Conservation (phyloP, 2,797 vertebrate genomes). For the Remorina albescens region DNA sequence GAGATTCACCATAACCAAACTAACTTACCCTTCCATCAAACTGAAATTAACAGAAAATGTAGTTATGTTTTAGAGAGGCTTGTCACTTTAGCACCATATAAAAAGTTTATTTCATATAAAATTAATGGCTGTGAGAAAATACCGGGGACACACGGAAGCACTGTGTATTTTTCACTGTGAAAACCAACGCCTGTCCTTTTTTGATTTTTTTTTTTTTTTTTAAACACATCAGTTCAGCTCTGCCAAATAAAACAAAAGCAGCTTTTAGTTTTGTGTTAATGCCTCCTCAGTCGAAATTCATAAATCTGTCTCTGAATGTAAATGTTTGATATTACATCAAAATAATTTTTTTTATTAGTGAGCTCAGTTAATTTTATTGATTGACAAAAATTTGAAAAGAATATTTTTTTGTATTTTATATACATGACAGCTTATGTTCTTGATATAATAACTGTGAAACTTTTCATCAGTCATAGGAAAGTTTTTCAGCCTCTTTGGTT, state of each 20-base stretch:
- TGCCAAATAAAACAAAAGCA: slow-evolving; percentile 13
- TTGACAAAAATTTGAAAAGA: neutral
- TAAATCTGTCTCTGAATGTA: too few species aligned
- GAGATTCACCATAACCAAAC: neutral
- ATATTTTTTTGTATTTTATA: neutral
- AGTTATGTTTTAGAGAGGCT: neutral
- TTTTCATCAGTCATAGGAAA: neutral
- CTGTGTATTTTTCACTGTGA: slow-evolving; percentile 16
- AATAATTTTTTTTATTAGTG: neutral
- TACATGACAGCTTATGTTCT: neutral
- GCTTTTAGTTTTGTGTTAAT: slow-evolving; percentile 7
- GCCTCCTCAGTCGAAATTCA: too few species aligned
- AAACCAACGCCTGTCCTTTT: neutral
- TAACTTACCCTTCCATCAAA: neutral
- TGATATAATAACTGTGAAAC: neutral
- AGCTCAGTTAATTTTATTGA: neutral
- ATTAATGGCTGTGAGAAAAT: neutral
- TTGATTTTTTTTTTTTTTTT: slow-evolving; percentile 18
- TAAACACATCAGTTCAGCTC: slow-evolving; percentile 23
- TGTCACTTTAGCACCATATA: neutral
- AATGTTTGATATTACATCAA: neutral
- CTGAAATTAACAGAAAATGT: neutral
- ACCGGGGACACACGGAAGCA: neutral
- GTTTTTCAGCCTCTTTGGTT: too few species aligned
- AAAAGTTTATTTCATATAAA: neutral